phyloP scores from a whole-genome alignment of 2,113 vertebrate genomes.

The Stomatorhinus ivindoensis region DNA sequence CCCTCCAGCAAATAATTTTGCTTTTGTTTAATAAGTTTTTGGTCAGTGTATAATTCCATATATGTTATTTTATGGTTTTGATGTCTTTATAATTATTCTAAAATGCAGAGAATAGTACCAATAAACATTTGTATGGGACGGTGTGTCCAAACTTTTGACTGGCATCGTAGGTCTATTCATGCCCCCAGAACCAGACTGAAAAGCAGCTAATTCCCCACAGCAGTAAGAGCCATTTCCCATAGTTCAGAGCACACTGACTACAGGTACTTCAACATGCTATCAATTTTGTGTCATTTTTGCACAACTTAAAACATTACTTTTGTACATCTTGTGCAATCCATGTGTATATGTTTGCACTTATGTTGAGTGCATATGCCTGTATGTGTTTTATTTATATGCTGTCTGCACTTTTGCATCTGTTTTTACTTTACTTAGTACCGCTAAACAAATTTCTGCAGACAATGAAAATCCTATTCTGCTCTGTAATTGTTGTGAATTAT shows the following conservation, averaged over 20 bases:
- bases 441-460: neutral
- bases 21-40: neutral
- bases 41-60: neutral
- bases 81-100: neutral
- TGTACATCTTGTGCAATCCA: neutral
- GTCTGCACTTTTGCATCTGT: neutral
- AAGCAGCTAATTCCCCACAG: neutral
- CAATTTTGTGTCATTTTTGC: neutral
- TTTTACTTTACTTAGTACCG: neutral
- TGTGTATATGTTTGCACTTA: neutral
- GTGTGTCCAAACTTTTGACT: neutral
- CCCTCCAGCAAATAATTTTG: neutral
- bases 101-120: neutral
- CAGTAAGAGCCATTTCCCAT: neutral
- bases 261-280: neutral
- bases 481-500: neutral
- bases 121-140: too few species aligned
- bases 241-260: neutral
- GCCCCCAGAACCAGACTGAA: neutral
- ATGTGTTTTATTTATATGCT: neutral
- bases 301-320: neutral
- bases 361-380: neutral
- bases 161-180: neutral
- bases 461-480: neutral
- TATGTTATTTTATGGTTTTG: neutral